Percentiles rank a stretch among this genome's conserved stretches.
Conservation (phyloP, 1,140 invertebrate genomes). For the Dolichoris vasculosae region DNA sequence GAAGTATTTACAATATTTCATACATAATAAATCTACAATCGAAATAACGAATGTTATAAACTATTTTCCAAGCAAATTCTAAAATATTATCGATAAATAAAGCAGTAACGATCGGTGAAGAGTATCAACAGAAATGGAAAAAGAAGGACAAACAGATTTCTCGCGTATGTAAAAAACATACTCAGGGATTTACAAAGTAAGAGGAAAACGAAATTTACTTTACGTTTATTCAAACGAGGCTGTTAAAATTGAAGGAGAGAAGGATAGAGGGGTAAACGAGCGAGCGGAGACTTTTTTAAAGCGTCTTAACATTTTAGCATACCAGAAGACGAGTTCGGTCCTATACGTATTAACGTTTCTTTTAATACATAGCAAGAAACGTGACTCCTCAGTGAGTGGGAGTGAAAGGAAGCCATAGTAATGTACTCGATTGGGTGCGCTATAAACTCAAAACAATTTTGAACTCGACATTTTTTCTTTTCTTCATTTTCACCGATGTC, state of each 20-base stretch:
- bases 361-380: constrained; percentile 30
- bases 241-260: constrained; percentile 35
- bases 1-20: no score
- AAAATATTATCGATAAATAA: not conserved
- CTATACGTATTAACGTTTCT: constrained; percentile 14
- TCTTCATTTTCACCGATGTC: not conserved
- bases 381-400: not conserved
- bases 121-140: not conserved
- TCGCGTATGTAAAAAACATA: not conserved
- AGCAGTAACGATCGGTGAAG: not conserved
- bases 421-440: constrained; percentile 40
- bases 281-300: constrained; percentile 38
- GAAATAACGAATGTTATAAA: not conserved
- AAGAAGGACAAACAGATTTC: not conserved
- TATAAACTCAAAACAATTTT: constrained; percentile 46
- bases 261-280: not conserved
- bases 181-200: constrained; percentile 5
- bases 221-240: constrained; percentile 47
- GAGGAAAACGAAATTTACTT: constrained; percentile 40
- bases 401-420: constrained; percentile 42
- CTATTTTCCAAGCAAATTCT: not conserved
- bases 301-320: constrained; percentile 41
- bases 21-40: not conserved
- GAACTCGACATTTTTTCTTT: not conserved
- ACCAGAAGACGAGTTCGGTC: constrained; percentile 29